phyloP scores from a whole-genome alignment of 2,113 vertebrate species.

The Cavia aperea region DNA sequence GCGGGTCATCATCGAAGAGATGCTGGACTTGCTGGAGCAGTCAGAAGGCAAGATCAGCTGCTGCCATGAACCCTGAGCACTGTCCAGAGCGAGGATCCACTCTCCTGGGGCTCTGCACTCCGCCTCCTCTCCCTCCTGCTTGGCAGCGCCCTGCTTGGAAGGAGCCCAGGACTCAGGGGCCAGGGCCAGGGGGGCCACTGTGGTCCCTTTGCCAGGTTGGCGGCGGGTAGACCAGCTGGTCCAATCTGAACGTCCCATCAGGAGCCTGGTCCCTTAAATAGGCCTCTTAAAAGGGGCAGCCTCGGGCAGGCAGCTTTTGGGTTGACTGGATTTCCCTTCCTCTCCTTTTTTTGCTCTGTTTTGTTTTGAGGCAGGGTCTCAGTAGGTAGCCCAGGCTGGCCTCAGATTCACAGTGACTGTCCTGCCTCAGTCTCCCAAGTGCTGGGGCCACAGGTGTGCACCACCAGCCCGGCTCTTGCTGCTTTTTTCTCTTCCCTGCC shows the following conservation, averaged over 20 bases:
- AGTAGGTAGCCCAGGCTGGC: background rate
- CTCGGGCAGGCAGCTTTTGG: background rate
- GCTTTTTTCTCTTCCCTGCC: background rate
- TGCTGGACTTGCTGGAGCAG: conserved; percentile 82
- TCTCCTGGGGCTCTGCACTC: background rate
- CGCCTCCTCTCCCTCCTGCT: background rate
- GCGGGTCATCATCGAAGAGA: conserved; percentile 83
- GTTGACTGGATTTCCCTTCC: background rate
- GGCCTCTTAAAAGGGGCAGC: fast-evolving
- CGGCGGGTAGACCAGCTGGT: background rate
- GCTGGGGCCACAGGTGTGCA: background rate
- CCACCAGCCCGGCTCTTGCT: background rate
- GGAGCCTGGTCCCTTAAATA: fast-evolving
- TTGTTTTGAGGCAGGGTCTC: background rate
- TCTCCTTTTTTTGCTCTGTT: background rate
- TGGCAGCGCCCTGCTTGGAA: background rate
- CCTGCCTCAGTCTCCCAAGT: background rate
- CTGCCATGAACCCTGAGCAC: conserved; percentile 78
- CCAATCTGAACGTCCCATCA: background rate
- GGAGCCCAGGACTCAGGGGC: background rate
- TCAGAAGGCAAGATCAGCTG: conserved; percentile 79
- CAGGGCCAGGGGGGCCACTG: fast-evolving
- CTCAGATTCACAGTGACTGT: background rate
- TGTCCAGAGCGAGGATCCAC: too few species aligned
- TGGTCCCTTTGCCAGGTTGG: fast-evolving